Evolutionary conservation across 2,113 vertebrate genomes (phyloP).

Genomic region (Cettia cetti): DNA sequence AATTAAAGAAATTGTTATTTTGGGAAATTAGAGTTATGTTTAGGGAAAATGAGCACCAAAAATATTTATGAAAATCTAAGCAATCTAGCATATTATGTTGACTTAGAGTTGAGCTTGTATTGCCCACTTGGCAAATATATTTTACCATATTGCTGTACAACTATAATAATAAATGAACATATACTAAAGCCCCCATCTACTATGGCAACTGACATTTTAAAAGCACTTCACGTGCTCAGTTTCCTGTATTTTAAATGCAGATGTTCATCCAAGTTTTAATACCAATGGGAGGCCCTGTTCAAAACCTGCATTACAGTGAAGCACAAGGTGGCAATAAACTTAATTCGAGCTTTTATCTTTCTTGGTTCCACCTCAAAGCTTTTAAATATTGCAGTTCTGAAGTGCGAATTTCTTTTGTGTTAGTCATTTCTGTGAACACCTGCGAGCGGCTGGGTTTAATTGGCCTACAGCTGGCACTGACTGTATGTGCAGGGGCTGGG

Average conservation of each 20-base stretch:
- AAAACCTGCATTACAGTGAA: constrained; percentile 65
- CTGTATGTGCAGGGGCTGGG: constrained; percentile 56
- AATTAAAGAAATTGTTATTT: constrained; percentile 68
- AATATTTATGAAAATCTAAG: constrained; percentile 68
- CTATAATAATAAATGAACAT: constrained; percentile 55
- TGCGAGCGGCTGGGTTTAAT: constrained; percentile 78
- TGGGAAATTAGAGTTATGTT: constrained; percentile 63
- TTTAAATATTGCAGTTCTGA: constrained; percentile 70
- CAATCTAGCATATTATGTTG: constrained; percentile 60
- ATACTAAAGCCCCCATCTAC: constrained; percentile 12
- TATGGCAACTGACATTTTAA: constrained; percentile 39
- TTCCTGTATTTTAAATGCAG: constrained; percentile 68
- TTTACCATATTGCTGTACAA: constrained; percentile 44
- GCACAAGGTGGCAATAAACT: constrained; percentile 68
- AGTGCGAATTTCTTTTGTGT: constrained; percentile 73
- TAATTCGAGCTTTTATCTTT: constrained; percentile 69
- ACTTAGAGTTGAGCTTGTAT: constrained; percentile 53
- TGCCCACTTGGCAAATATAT: constrained; percentile 68
- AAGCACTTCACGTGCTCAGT: constrained; percentile 36
- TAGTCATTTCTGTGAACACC: constrained; percentile 76
- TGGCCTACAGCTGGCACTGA: constrained; percentile 77
- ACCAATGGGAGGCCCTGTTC: constrained; percentile 57
- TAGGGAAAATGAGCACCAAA: constrained; percentile 61
- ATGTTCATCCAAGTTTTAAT: constrained; percentile 71
- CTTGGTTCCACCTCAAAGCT: constrained; percentile 71